These are phyloP conservation scores for Uromys caudimaculatus DNA, from an alignment of 2,797 vertebrate genomes.

Conservation along the genomic window DNA sequence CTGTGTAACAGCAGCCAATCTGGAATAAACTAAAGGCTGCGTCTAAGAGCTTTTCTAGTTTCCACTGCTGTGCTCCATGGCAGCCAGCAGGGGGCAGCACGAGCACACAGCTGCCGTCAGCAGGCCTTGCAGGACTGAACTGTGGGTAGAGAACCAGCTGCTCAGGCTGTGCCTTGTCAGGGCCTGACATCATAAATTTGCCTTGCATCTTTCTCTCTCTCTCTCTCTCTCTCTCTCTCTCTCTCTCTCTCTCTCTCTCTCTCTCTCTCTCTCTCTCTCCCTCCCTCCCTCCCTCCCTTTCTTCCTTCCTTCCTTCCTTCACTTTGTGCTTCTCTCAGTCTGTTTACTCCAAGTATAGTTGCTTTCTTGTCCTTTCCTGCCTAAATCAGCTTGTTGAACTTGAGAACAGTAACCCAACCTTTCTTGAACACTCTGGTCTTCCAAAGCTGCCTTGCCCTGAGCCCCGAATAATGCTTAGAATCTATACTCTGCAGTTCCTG, in stretches of 20 bases:
- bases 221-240: no score
- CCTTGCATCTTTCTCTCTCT: not conserved
- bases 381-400: not conserved
- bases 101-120: not conserved
- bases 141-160: not conserved
- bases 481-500: not conserved
- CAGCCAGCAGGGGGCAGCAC: slow-evolving; percentile 65
- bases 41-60: not conserved
- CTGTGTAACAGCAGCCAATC: not conserved
- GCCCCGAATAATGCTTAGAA: not conserved
- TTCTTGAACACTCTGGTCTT: not conserved
- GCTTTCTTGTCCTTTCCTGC: not conserved
- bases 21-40: not conserved
- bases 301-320: not conserved
- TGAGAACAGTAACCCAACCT: not conserved
- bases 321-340: not conserved
- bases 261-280: no score
- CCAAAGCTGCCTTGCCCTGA: not conserved
- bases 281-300: no score
- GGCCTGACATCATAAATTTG: not conserved
- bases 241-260: no score
- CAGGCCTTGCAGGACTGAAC: not conserved
- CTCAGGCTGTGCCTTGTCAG: not conserved
- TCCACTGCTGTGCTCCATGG: not conserved
- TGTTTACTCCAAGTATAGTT: not conserved